Base-by-base conservation (phyloP, 2,797 vertebrate species). In the Scolopax rusticola region DNA sequence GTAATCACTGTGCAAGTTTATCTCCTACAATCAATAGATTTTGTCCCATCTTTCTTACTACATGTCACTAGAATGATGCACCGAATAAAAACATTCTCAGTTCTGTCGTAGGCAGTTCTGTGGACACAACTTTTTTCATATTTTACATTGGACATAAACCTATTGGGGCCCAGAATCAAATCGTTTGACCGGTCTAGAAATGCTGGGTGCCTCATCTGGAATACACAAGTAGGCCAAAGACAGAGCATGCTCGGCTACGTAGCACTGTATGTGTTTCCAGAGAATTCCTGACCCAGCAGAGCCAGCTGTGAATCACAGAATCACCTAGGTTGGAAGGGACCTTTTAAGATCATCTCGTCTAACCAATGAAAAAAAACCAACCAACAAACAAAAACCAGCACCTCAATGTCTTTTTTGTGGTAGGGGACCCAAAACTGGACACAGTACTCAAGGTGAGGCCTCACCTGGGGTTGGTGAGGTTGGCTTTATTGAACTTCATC, bases 221-320 rank as follows among this genome's bases (percentile, higher is more conserved):
- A 74, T 5, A n/a, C 23, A 24, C n/a, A 38, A 20, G 60, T 2
- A 32, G 28, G 41, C 43, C 38, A 28, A 78, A 67, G 51, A 77
- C 33, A 56, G 70, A 78, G 12, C 32, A 1, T 18, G 63, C 9
- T 54, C 38, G 0, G 2, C 41, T 25, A 1, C 0, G 6, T 0
- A 5, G 11, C 16, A 8, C 0, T 60, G 74, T 2, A 50, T 28
- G 25, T 24, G 13, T 16, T 93, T 54, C 60, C 30, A 48, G 36
- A 60, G 71, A 80, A 74, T 15, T 51, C 9, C 43, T 15, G 59
- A 15, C 18, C 25, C 9, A 38, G 48, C 0, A 53, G 50, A 91
- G 28, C 25, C 59, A 67, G 2, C 40, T 25, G 43, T 36, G 36
- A 36, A 36, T 36, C 36, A 36, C 36, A 36, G 36, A 36, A 36